Evolutionary conservation across 2,888 invertebrate genomes (phyloP).

Genomic region (Rutpela maculata): DNA sequence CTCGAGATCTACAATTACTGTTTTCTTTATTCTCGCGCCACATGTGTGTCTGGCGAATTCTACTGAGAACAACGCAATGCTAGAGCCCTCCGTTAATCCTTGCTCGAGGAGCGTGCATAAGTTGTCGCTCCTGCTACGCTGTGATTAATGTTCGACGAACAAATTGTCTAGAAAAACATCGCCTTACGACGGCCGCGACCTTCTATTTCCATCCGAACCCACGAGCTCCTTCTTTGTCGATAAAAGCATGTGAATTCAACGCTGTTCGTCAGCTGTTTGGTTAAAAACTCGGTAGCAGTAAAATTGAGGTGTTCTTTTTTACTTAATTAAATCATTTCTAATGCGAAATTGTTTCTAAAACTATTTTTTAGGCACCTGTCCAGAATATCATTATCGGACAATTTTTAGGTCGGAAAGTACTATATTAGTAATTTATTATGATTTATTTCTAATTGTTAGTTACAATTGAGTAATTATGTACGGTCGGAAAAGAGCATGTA

Average conservation of each 20-base stretch:
- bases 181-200: conserved; percentile 47
- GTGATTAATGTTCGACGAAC: conserved; percentile 69
- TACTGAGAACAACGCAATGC: conserved; percentile 48
- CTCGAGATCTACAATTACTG: conserved; percentile 68
- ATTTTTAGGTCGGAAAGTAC: too few relatives aligned
- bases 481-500: too few relatives aligned
- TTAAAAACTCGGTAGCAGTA: conserved; percentile 36
- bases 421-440: too few relatives aligned
- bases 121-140: conserved; percentile 63
- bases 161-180: conserved; percentile 67
- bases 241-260: conserved; percentile 42
- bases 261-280: conserved; percentile 52
- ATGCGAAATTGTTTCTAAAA: too few relatives aligned
- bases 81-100: conserved; percentile 62
- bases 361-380: too few relatives aligned
- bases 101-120: conserved; percentile 66
- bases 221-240: conserved; percentile 16
- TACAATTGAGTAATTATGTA: too few relatives aligned
- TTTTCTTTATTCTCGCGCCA: conserved; percentile 65
- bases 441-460: too few relatives aligned
- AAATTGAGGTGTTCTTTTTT: background rate
- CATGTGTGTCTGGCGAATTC: conserved; percentile 57
- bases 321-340: too few relatives aligned
- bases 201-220: conserved; percentile 13
- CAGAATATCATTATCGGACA: too few relatives aligned